Evolutionary conservation across 2,888 invertebrate genomes (phyloP), one percentile per base, ranked within the genome.

Genomic region (Cyrtodaria siliqua): DNA sequence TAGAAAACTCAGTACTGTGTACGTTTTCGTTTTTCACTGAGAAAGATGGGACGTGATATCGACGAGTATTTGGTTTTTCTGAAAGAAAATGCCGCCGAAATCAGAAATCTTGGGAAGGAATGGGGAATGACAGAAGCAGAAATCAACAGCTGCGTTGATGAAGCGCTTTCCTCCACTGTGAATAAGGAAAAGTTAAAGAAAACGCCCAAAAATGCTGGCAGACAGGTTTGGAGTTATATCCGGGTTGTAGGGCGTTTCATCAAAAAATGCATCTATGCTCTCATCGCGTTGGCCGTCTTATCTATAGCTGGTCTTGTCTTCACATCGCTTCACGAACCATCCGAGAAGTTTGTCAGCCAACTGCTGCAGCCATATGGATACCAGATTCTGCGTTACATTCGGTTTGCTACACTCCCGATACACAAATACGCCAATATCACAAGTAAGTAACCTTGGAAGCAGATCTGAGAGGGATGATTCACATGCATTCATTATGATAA

Each of bases 61-160:
- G 63, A 71, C 8, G 83, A 82, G 26, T 82, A 83, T 66, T 59
- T 85, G 23, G 53, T 81, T 18, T 81, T 72, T 62, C 63, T 86
- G 68, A 78, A 72, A 49, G 74, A 82, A 57, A 85, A 85, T 72
- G 85, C 82, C 16, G 49, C 73, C 14, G 82, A 85, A 72, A 60
- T 87, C 29, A 80, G 78, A 24, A 52, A 70, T 14, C 74, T 85
- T 18, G 87, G 86, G 2, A 76, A 67, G 52, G 68, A 83, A 68
- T 85, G 86, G 83, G 84, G 83, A 20, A 77, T 87, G 69, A 74
- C 79, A 50, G 81, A 85, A 12, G 79, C 82, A 33, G 85, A 86
- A 50, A 85, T 87, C 16, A 64, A 72, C 24, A 55, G 60, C 18
- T 87, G 86, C 60, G 75, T 85, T 23, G 79, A 78, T 6, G 68